phyloP scores from a whole-genome alignment of 2,113 vertebrate species.

The Lates calcarifer region DNA sequence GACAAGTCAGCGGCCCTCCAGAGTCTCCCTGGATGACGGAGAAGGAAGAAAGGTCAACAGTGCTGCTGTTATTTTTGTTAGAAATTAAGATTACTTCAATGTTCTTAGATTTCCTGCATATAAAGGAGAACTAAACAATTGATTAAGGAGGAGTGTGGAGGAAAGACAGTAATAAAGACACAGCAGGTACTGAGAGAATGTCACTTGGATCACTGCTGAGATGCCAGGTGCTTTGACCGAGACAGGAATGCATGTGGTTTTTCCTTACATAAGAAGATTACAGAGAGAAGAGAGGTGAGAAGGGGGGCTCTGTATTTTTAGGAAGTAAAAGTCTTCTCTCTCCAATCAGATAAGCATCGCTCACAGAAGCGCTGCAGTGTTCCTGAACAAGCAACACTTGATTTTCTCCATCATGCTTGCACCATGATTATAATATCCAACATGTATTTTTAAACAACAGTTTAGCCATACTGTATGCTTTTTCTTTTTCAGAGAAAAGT shows the following conservation, averaged over 20 bases:
- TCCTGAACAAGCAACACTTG: constrained; percentile 22
- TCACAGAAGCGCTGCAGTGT: constrained; percentile 47
- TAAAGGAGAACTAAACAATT: neutral
- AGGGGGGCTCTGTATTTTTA: constrained; percentile 52
- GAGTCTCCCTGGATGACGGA: constrained; percentile 89
- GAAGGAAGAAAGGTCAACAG: neutral
- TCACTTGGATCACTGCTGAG: constrained; percentile 50
- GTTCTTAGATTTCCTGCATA: neutral
- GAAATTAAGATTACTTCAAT: neutral
- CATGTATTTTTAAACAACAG: neutral
- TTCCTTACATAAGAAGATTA: constrained; percentile 79
- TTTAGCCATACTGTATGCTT: neutral
- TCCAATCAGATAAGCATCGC: constrained; percentile 47
- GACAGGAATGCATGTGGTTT: constrained; percentile 72
- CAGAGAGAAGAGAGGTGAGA: constrained; percentile 52
- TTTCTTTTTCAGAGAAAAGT: neutral
- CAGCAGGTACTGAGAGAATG: constrained; percentile 57
- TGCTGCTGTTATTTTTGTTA: neutral
- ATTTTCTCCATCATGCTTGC: constrained; percentile 5
- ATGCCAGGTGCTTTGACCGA: constrained; percentile 73
- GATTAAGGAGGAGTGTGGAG: constrained; percentile 17
- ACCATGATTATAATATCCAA: neutral
- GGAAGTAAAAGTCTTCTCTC: constrained; percentile 27
- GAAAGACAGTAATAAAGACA: constrained; percentile 7
- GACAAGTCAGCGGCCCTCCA: constrained; percentile 93